Evolutionary conservation across 1,140 invertebrate species (phyloP).

Genomic region (Drosophila albomicans): DNA sequence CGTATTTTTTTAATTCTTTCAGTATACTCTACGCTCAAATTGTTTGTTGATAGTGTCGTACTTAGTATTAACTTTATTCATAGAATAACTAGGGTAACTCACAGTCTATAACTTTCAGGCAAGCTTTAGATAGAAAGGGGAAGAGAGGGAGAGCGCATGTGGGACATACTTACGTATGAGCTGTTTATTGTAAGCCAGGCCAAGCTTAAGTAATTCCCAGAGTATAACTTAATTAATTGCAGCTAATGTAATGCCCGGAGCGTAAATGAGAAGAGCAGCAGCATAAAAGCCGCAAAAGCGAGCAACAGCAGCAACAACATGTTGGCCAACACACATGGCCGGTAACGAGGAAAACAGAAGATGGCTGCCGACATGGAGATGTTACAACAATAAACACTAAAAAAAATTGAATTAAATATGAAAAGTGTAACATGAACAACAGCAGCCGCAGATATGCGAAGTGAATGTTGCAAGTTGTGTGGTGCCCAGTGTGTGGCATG

Average conservation of each 20-base stretch:
- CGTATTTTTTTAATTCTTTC: no score
- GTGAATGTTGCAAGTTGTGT: constrained; percentile 24
- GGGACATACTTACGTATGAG: constrained; percentile 59
- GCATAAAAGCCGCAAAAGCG: constrained; percentile 52
- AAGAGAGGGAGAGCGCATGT: constrained; percentile 33
- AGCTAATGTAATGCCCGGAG: constrained; percentile 68
- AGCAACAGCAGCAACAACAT: constrained; percentile 26
- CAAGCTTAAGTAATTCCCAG: constrained; percentile 67
- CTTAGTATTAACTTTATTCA: neutral
- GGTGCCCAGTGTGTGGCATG: constrained; percentile 1
- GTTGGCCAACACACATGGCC: constrained; percentile 11
- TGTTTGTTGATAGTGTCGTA: no score
- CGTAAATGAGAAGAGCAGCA: constrained; percentile 26
- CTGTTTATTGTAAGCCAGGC: constrained; percentile 71
- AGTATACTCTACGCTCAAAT: no score
- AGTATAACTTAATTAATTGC: constrained; percentile 77
- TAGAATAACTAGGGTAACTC: neutral
- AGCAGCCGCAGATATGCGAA: constrained; percentile 34
- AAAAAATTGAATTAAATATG: constrained; percentile 68
- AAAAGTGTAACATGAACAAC: constrained; percentile 59
- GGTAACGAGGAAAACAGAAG: neutral
- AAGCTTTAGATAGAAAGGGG: no score
- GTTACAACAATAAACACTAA: constrained; percentile 30
- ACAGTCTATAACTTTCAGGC: neutral
- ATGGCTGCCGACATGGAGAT: constrained; percentile 30